Conservation (phyloP, 1,140 invertebrate genomes). For the Nomia melanderi region DNA sequence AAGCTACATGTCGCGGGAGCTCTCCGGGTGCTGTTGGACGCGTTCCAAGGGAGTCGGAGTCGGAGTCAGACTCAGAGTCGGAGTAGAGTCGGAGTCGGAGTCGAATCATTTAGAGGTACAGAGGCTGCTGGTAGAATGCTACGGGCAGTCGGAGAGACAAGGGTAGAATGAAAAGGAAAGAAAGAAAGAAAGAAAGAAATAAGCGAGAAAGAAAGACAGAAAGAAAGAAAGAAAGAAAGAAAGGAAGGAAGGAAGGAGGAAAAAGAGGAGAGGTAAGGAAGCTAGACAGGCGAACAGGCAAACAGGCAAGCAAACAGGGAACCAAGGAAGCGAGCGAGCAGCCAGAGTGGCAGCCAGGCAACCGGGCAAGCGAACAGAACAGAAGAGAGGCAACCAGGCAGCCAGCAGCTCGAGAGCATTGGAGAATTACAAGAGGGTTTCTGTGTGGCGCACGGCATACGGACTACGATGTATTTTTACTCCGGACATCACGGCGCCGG, state of each 20-base stretch:
- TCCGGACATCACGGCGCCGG: constrained; percentile 81
- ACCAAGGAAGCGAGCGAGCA: not conserved
- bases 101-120: not conserved
- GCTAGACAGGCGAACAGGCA: constrained; percentile 7
- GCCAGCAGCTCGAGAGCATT: constrained; percentile 49
- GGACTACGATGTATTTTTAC: constrained; percentile 79
- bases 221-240: constrained; percentile 12
- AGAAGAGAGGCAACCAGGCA: constrained; percentile 32
- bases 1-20: constrained; percentile 45
- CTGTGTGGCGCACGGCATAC: constrained; percentile 67
- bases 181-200: not conserved
- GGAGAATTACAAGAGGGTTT: constrained; percentile 69
- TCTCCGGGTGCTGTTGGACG: constrained; percentile 51
- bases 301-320: not conserved
- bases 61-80: not conserved
- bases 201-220: not conserved
- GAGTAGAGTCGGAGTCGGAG: not conserved
- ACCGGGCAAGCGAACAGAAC: constrained; percentile 9
- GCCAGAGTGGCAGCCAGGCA: constrained; percentile 6
- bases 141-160: not conserved
- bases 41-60: constrained; percentile 48
- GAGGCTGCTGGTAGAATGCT: constrained; percentile 4
- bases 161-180: not conserved
- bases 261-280: not conserved
- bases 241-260: not conserved